Percentiles rank a stretch among this genome's conserved stretches.
These are phyloP conservation scores for Dolichopus griseipennis DNA, from an alignment of 2,888 invertebrate species.

Conservation along the genomic window DNA sequence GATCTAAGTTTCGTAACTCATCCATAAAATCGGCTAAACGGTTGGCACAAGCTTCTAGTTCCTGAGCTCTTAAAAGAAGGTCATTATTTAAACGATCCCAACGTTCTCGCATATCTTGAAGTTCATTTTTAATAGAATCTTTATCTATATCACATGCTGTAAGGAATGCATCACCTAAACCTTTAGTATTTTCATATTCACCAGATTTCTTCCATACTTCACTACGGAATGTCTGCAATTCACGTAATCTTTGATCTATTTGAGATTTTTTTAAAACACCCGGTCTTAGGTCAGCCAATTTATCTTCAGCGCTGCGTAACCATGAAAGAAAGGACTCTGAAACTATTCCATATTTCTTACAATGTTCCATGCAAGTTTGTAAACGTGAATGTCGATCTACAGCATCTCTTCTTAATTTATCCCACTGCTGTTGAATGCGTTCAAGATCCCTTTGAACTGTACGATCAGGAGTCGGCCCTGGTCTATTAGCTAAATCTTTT, in stretches of 20 bases:
- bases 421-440: conserved; percentile 85
- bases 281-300: conserved; percentile 66
- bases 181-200: conserved; percentile 82
- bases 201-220: conserved; percentile 89
- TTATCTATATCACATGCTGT: conserved; percentile 84
- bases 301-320: conserved; percentile 79
- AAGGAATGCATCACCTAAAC: conserved; percentile 79
- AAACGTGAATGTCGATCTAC: conserved; percentile 77
- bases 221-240: conserved; percentile 80
- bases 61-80: conserved; percentile 40
- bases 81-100: conserved; percentile 89
- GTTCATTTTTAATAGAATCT: conserved; percentile 74
- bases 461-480: conserved; percentile 47
- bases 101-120: conserved; percentile 70
- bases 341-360: conserved; percentile 78
- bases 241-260: conserved; percentile 78
- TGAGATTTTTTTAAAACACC: conserved; percentile 76
- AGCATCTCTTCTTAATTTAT: conserved; percentile 78
- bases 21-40: conserved; percentile 79
- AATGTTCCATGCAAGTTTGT: conserved; percentile 86
- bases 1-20: conserved; percentile 72
- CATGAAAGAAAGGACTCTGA: conserved; percentile 81
- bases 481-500: conserved; percentile 52
- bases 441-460: conserved; percentile 71
- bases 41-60: conserved; percentile 67